Evolutionary conservation across 2,797 vertebrate genomes (phyloP).

Genomic region (Myripristis murdjan): DNA sequence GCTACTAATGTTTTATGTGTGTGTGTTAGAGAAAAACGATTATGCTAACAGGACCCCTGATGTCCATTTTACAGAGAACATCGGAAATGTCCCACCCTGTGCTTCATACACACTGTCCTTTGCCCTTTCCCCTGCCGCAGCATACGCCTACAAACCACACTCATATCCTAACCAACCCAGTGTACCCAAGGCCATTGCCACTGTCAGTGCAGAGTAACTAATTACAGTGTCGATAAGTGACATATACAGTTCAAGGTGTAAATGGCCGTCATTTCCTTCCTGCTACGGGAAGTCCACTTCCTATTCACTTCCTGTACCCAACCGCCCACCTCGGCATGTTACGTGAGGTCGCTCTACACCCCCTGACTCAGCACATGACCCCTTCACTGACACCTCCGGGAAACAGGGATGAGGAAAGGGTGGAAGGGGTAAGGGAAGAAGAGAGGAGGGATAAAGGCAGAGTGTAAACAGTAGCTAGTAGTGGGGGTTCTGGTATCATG

Average conservation of each 20-base stretch:
- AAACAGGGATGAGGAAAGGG: slow-evolving; percentile 51
- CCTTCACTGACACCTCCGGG: slow-evolving; percentile 45
- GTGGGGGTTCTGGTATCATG: slow-evolving; percentile 16
- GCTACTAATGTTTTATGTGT: slow-evolving; percentile 62
- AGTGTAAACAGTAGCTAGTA: slow-evolving; percentile 48
- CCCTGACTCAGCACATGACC: slow-evolving; percentile 64
- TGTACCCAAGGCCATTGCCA: slow-evolving; percentile 36
- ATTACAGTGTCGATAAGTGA: slow-evolving; percentile 36
- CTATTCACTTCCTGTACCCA: slow-evolving; percentile 56
- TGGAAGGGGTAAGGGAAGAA: slow-evolving; percentile 41
- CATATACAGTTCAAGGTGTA: slow-evolving; percentile 71
- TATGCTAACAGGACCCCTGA: slow-evolving; percentile 62
- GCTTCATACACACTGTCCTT: slow-evolving; percentile 46
- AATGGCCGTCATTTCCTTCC: slow-evolving; percentile 53
- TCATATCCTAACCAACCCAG: slow-evolving; percentile 43
- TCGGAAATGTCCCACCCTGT: slow-evolving; percentile 71
- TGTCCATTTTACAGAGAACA: slow-evolving; percentile 68
- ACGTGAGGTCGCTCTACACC: slow-evolving; percentile 43
- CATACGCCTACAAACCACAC: slow-evolving; percentile 28
- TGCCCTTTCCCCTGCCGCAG: slow-evolving; percentile 13
- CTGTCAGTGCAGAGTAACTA: not conserved
- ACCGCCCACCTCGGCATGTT: slow-evolving; percentile 23
- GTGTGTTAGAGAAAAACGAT: slow-evolving; percentile 69
- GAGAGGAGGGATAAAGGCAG: slow-evolving; percentile 41
- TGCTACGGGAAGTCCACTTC: slow-evolving; percentile 53